These are phyloP conservation scores for Dryobates pubescens DNA, from an alignment of 2,797 vertebrate species.

Conservation along the genomic window DNA sequence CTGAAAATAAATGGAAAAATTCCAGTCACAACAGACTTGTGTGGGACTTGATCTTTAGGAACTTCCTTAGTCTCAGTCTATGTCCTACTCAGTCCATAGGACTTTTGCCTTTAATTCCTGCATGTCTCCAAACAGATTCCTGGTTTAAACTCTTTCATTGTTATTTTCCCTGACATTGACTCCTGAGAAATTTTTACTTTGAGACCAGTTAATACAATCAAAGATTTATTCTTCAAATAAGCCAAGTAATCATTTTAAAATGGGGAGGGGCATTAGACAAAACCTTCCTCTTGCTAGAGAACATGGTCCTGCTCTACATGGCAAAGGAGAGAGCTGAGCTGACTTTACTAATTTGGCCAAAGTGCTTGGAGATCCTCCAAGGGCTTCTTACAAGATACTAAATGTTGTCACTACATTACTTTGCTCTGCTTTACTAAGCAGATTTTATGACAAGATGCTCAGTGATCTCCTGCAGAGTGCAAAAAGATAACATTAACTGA, in stretches of 20 bases:
- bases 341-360: not conserved
- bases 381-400: not conserved
- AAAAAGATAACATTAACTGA: conserved; percentile 30
- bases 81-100: not conserved
- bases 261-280: too few relatives aligned
- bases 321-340: not conserved
- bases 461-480: conserved; percentile 32
- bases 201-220: not conserved
- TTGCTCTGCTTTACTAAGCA: conserved; percentile 12
- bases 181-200: not conserved
- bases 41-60: not conserved
- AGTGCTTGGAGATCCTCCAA: not conserved
- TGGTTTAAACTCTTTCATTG: not conserved
- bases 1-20: not conserved
- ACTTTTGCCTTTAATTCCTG: not conserved
- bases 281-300: not conserved
- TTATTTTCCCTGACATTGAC: not conserved
- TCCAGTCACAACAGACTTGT: rapidly evolving
- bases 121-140: not conserved
- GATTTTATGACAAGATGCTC: conserved; percentile 27
- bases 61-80: not conserved
- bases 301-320: not conserved
- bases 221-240: not conserved
- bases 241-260: not conserved
- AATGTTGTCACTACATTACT: not conserved